Evolutionary conservation across 2,113 vertebrate species (phyloP).

Genomic region (Vireo altiloquus): DNA sequence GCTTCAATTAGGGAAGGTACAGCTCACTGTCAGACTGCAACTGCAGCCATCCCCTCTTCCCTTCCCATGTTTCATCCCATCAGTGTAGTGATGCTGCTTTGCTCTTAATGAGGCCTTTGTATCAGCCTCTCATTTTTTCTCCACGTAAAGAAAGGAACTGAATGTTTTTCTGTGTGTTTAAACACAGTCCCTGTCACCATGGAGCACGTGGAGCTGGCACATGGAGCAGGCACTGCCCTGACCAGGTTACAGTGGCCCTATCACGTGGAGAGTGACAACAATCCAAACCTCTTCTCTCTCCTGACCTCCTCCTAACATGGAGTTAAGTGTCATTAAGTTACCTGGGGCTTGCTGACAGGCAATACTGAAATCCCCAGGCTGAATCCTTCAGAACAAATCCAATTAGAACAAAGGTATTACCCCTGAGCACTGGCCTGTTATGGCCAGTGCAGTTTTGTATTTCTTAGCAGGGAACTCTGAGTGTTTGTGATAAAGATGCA

Average conservation of each 20-base stretch:
- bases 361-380: not conserved
- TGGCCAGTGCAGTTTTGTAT: fast-evolving
- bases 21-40: not conserved
- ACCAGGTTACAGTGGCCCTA: not conserved
- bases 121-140: not conserved
- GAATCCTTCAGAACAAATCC: not conserved
- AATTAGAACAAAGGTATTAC: not conserved
- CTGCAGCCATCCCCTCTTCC: not conserved
- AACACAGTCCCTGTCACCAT: not conserved
- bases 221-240: not conserved
- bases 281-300: not conserved
- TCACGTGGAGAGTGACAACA: not conserved
- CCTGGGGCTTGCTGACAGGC: not conserved
- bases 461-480: not conserved
- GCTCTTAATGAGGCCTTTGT: not conserved
- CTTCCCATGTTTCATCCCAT: fast-evolving
- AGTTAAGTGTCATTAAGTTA: not conserved
- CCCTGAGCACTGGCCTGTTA: not conserved
- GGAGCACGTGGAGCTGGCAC: not conserved
- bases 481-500: not conserved
- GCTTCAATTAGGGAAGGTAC: not conserved
- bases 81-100: not conserved
- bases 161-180: not conserved
- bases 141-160: not conserved
- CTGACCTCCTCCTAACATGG: not conserved